Evolutionary conservation across 2,113 vertebrate species (phyloP).

Genomic region (Helogale parvula): DNA sequence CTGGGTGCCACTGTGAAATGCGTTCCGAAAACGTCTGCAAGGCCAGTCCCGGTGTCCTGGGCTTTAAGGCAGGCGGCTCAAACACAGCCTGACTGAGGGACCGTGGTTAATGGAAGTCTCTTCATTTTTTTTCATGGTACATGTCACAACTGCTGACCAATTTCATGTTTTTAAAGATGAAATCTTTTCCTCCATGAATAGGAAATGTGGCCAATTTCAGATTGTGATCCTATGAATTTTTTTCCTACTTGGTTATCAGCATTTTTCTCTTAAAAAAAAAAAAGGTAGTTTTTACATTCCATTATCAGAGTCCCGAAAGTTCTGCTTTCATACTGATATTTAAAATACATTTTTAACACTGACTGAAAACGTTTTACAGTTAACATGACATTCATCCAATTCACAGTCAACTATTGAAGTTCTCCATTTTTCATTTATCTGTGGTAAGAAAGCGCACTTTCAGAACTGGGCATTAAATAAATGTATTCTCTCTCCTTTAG

Average conservation of each 20-base stretch:
- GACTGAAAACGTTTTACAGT: conserved; percentile 36
- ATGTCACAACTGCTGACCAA: not conserved
- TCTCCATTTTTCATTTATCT: conserved; percentile 41
- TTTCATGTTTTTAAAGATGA: not conserved
- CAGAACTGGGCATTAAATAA: not conserved
- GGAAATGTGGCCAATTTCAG: conserved; percentile 30
- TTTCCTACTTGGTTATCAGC: not conserved
- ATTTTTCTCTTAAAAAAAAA: not conserved
- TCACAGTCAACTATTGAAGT: not conserved
- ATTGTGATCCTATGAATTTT: not conserved
- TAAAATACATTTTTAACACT: conserved; percentile 58
- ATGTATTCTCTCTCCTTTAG: not conserved
- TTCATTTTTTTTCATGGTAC: not conserved
- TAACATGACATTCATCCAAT: conserved; percentile 16
- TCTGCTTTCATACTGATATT: conserved; percentile 50
- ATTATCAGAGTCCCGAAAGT: conserved; percentile 40
- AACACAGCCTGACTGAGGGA: not conserved
- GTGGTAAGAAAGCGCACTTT: conserved; percentile 36
- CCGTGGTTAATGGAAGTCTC: not conserved
- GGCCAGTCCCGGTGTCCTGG: not conserved
- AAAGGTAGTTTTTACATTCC: conserved; percentile 36
- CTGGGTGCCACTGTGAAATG: too few species aligned
- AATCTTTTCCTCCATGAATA: not conserved
- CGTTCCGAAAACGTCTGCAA: not conserved
- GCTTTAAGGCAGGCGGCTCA: not conserved